Evolutionary conservation across 2,113 vertebrate species (phyloP).

Genomic region (Cyprinus carpio): DNA sequence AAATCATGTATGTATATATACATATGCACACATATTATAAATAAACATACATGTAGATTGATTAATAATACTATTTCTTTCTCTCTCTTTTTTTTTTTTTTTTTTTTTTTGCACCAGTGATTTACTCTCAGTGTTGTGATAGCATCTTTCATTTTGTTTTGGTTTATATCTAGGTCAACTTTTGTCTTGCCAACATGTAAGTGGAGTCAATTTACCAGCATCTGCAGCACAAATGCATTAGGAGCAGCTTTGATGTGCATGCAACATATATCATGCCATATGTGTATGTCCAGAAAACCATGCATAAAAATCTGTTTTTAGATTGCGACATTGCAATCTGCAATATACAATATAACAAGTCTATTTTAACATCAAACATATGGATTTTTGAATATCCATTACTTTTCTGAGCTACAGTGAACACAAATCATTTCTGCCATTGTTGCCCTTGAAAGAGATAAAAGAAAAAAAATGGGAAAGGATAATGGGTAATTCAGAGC

Average conservation of each 20-base stretch:
- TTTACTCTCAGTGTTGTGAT: neutral
- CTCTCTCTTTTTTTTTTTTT: no score
- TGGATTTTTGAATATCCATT: neutral
- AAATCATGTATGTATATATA: no score
- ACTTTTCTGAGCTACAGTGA: neutral
- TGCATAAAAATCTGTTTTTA: neutral
- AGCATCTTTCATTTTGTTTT: neutral
- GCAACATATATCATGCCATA: neutral
- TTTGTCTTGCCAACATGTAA: neutral
- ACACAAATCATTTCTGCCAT: neutral
- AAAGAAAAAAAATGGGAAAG: neutral
- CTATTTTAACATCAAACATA: neutral
- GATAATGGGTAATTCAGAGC: slow-evolving; percentile 4
- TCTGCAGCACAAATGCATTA: neutral
- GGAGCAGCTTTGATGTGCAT: neutral
- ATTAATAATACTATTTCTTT: neutral
- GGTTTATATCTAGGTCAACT: neutral
- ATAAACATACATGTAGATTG: no score
- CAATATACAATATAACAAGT: neutral
- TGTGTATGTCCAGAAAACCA: neutral
- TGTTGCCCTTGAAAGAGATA: neutral
- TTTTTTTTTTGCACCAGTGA: neutral
- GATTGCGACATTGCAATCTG: neutral
- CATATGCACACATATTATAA: neutral
- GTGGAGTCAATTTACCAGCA: neutral